These are phyloP conservation scores for Calephelis nemesis DNA, from an alignment of 1,140 invertebrate species.

Conservation along the genomic window DNA sequence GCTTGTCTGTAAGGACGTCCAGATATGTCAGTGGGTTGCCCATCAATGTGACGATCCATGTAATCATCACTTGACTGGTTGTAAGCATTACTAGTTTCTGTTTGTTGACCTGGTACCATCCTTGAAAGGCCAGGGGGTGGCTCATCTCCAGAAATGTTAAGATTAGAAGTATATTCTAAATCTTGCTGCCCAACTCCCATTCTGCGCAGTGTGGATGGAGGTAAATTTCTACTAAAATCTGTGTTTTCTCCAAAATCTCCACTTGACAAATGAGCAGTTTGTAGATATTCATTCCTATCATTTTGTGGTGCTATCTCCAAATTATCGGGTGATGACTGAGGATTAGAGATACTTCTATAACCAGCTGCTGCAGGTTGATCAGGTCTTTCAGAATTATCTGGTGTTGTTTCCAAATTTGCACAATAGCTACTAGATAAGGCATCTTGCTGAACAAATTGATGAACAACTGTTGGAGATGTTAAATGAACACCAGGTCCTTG, in stretches of 20 bases:
- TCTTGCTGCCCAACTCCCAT: slow-evolving; percentile 84
- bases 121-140: slow-evolving; percentile 79
- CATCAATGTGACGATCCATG: slow-evolving; percentile 72
- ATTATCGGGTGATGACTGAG: slow-evolving; percentile 75
- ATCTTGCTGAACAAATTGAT: slow-evolving; percentile 51
- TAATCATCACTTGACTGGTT: slow-evolving; percentile 65
- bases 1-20: slow-evolving; percentile 64
- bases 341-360: slow-evolving; percentile 46
- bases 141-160: slow-evolving; percentile 74
- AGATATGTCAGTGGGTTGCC: slow-evolving; percentile 61
- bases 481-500: slow-evolving; percentile 40
- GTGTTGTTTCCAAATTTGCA: slow-evolving; percentile 81
- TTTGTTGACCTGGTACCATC: slow-evolving; percentile 81
- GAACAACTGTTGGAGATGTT: slow-evolving; percentile 51
- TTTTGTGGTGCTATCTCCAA: slow-evolving; percentile 82
- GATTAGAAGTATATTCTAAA: slow-evolving; percentile 75
- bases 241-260: slow-evolving; percentile 75
- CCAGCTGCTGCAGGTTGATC: slow-evolving; percentile 67
- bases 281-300: slow-evolving; percentile 85
- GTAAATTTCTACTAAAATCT: slow-evolving; percentile 73
- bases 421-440: slow-evolving; percentile 55
- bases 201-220: slow-evolving; percentile 81
- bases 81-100: slow-evolving; percentile 56
- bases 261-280: slow-evolving; percentile 85
- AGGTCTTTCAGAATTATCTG: slow-evolving; percentile 83